These are phyloP conservation scores for Dendrolimus pini DNA, from an alignment of 2,888 invertebrate species.

Conservation along the genomic window DNA sequence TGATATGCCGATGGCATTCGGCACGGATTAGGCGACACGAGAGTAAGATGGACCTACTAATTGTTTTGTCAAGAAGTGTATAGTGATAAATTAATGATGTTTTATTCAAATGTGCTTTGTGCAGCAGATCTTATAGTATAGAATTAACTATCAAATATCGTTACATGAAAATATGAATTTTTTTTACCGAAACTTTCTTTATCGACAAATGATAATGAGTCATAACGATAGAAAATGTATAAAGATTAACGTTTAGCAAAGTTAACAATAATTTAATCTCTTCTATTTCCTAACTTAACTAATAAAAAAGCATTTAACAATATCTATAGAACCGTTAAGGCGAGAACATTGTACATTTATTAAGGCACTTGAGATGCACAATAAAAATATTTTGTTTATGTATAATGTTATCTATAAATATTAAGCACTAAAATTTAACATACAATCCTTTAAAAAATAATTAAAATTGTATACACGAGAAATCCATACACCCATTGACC, in stretches of 20 bases:
- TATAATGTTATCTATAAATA: slow-evolving; percentile 55
- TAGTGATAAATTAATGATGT: too few species aligned
- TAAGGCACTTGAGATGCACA: slow-evolving; percentile 73
- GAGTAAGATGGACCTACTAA: too few species aligned
- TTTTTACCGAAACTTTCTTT: too few species aligned
- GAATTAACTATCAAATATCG: too few species aligned
- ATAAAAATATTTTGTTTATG: slow-evolving; percentile 30
- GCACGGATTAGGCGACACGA: too few species aligned
- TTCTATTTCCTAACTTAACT: slow-evolving; percentile 50
- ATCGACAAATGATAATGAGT: slow-evolving; percentile 20
- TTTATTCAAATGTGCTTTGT: too few species aligned
- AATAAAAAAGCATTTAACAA: slow-evolving; percentile 63
- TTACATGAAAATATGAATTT: too few species aligned
- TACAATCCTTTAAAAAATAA: slow-evolving; percentile 51
- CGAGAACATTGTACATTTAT: slow-evolving; percentile 66
- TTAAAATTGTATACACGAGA: slow-evolving; percentile 31
- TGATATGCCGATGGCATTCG: too few species aligned
- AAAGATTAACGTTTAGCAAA: slow-evolving; percentile 70
- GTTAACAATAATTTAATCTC: slow-evolving; percentile 77
- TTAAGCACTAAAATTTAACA: slow-evolving; percentile 63
- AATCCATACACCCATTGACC: slow-evolving; percentile 55
- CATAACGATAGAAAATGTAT: slow-evolving; percentile 27
- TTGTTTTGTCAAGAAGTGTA: too few species aligned
- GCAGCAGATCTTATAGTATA: too few species aligned
- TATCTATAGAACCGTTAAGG: slow-evolving; percentile 61